Evolutionary conservation across 2,888 invertebrate genomes (phyloP), one percentile per base, ranked within the genome.

Genomic region (Tromatobia lineatoria): DNA sequence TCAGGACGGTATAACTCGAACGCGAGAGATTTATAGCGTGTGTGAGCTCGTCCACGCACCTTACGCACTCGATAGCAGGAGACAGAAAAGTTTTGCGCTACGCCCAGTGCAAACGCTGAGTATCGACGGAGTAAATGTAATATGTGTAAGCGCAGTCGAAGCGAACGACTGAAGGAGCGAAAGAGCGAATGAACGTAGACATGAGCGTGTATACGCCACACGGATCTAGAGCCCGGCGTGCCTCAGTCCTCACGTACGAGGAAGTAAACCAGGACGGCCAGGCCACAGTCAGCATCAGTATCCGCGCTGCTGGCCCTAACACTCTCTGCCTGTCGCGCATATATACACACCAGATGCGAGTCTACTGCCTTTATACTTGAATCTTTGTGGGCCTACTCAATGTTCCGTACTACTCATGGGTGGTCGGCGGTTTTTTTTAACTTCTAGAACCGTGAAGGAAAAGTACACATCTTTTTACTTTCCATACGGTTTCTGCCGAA

Each of bases 181-280:
- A 66, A 45, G 74, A 85, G 80, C 64, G 74, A 77, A 69, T n/a
- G 69, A 38, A 47, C 54, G 54, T 23, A 23, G 20, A 75, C 80
- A 80, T 11, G 70, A 67, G 70, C 47, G 76, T 50, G 69, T 57
- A 64, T 50, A 25, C 20, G 18, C 23, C 85, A 80, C 79, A 86
- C 57, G 79, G 74, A 83, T 52, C 52, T 74, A 70, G 18, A 76
- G 83, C 45, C 82, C 82, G 75, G 82, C 85, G 84, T 82, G 82
- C 83, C 85, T 77, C 75, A 80, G 70, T 82, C 69, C 83, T 85
- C 87, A 85, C 83, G 87, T 82, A 82, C 83, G 77, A 75, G 83
- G 87, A 91, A 91, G 91, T 91, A 91, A 91, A 91, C 92, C 92
- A 91, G 92, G 91, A 90, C 91, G 90, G 87, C 89, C 91, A 90